Base-by-base conservation (phyloP, 2,113 vertebrate species). In the Forbesichthys agassizii region DNA sequence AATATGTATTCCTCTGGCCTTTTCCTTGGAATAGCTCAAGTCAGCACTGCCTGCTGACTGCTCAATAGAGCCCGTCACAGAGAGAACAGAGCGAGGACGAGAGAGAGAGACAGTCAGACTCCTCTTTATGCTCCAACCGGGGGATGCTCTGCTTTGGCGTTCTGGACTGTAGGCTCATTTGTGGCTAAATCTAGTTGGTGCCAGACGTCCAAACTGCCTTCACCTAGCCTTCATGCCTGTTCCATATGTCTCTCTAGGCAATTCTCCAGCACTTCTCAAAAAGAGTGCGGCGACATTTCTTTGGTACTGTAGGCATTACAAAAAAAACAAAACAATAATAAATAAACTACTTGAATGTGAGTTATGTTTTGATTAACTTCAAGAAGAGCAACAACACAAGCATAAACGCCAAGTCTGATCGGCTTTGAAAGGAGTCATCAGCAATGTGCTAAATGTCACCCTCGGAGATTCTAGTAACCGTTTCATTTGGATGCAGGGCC, bases 381-480 rank as follows among this genome's bases (percentile, higher is more conserved):
- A 72, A 62, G 66, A 74, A 81, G 80, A 68, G 42, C 0, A 7
- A 68, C 46, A 78, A 73, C 84, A 73, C 84, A 74, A 0, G 55
- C 68, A 66, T 73, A 79, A 88, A 86, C 81, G 76, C 72, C 76
- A 82, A 48, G 18, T 74, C 67, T 80, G 80, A 82, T 82, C 74
- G 73, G 64, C 64, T 73, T 84, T 79, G 76, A 79, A 66, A 83
- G 56, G 61, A 79, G 61, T 72, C 63, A 57, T 72, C 51, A 0
- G 27, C 69, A 13, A 53, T 3, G 4, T 68, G 67, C 36, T 54
- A 82, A 89, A 86, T 88, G 85, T 80, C 85, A 88, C 69, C 68
- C 56, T 3, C 9, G 69, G 59, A 13, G 78, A 64, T 69, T 76
- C 77, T 55, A 63, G 53, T 71, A 56, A 69, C 79, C 70, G 65